phyloP scores from a whole-genome alignment of 1,140 invertebrate genomes.

The Ctenoplectra terminalis region DNA sequence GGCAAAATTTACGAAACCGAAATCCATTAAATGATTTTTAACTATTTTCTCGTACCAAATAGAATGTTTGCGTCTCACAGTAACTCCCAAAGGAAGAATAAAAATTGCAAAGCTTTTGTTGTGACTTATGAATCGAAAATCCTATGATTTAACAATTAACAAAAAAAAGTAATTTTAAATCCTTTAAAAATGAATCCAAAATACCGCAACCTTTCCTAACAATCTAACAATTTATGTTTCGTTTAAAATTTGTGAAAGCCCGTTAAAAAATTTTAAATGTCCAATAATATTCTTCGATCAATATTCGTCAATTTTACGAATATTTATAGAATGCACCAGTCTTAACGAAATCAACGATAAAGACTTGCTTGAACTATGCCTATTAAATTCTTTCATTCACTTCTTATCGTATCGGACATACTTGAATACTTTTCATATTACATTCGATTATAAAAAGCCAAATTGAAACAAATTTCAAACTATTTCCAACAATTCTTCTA shows the following conservation, averaged over 20 bases:
- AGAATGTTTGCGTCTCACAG: neutral
- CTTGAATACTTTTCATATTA: neutral
- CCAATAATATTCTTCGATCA: too few relatives aligned
- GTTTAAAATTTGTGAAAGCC: rapidly evolving
- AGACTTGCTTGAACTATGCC: neutral
- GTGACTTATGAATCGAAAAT: too few relatives aligned
- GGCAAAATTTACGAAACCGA: neutral
- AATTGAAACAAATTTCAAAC: neutral
- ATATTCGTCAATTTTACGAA: neutral
- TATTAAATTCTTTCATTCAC: neutral
- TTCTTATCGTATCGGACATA: neutral
- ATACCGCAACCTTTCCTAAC: neutral
- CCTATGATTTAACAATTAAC: too few relatives aligned
- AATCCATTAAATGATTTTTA: neutral
- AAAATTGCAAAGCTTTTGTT: too few relatives aligned
- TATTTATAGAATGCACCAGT: neutral
- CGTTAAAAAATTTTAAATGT: neutral
- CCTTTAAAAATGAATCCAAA: neutral
- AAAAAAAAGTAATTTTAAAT: too few relatives aligned
- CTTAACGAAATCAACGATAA: neutral
- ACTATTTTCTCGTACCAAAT: neutral
- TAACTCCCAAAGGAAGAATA: neutral
- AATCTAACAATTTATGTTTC: neutral
- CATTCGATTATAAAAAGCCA: neutral
- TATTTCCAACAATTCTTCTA: neutral